These are phyloP conservation scores for Eudasyphora cyanicolor DNA, from an alignment of 2,888 invertebrate genomes.

Conservation along the genomic window DNA sequence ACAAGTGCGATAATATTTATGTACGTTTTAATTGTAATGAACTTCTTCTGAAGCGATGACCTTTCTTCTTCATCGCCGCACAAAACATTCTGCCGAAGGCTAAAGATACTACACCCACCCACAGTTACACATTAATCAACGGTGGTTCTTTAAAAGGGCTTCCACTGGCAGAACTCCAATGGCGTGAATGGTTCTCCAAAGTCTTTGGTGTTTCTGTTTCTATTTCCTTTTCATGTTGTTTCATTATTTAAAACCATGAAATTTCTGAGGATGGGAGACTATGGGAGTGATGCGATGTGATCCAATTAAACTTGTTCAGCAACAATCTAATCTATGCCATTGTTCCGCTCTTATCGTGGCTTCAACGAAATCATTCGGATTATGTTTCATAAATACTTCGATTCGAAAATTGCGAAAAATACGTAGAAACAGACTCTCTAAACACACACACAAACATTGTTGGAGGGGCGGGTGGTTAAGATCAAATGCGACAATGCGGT, in stretches of 20 bases:
- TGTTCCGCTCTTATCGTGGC: not conserved
- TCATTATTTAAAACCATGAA: not conserved
- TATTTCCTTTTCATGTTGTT: not conserved
- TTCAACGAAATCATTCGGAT: not conserved
- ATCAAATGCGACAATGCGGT: not conserved
- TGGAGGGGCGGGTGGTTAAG: not conserved
- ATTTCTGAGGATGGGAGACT: not conserved
- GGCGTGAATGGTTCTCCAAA: too few relatives aligned
- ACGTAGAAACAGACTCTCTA: not conserved
- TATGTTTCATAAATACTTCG: not conserved
- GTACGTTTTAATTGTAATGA: not conserved
- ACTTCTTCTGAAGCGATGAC: not conserved
- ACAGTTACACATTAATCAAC: not conserved
- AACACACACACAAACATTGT: too few relatives aligned
- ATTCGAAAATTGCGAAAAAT: not conserved
- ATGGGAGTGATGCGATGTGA: not conserved
- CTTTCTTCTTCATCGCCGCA: not conserved
- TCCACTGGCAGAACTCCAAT: not conserved
- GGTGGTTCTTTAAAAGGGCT: not conserved
- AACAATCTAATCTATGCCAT: not conserved
- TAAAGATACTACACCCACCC: constrained; percentile 13
- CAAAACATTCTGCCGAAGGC: not conserved
- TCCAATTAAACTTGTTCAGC: not conserved
- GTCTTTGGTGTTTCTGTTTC: not conserved
- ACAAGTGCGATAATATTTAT: not conserved